A percentile compares a stretch with the other conserved stretches of the same genome.
Evolutionary conservation across 2,113 vertebrate species (phyloP).

Genomic region (Cephalopterus ornatus): DNA sequence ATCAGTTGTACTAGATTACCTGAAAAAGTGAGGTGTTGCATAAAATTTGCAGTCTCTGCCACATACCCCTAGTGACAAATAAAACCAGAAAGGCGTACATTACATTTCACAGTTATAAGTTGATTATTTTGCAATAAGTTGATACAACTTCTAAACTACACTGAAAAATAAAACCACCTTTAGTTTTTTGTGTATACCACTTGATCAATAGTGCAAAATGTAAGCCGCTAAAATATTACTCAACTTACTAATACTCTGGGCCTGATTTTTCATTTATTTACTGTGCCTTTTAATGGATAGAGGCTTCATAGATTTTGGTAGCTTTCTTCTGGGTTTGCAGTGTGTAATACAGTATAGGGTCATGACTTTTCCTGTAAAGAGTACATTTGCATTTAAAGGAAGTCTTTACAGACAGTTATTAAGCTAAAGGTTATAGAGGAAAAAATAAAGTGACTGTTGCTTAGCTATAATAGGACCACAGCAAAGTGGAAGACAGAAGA

Average conservation of each 20-base stretch:
- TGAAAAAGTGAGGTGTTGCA: background rate
- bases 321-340: background rate
- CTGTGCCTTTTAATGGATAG: background rate
- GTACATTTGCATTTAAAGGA: slow-evolving; percentile 44
- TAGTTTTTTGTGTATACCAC: background rate
- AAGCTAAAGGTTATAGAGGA: slow-evolving; percentile 25
- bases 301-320: background rate
- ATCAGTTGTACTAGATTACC: background rate
- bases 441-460: background rate
- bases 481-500: slow-evolving; percentile 39
- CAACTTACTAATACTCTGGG: background rate
- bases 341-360: background rate
- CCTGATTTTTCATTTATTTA: background rate
- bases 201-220: background rate
- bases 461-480: slow-evolving; percentile 15
- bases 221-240: background rate
- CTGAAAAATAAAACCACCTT: background rate
- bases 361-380: slow-evolving; percentile 3
- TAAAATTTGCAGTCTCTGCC: background rate
- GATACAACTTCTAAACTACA: background rate
- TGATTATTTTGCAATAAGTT: background rate
- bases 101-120: background rate
- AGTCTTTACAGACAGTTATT: slow-evolving; percentile 9
- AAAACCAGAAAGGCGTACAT: background rate
- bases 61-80: background rate